Evolutionary conservation across 1,140 invertebrate species (phyloP).

Genomic region (Caenorhabditis tropicalis): DNA sequence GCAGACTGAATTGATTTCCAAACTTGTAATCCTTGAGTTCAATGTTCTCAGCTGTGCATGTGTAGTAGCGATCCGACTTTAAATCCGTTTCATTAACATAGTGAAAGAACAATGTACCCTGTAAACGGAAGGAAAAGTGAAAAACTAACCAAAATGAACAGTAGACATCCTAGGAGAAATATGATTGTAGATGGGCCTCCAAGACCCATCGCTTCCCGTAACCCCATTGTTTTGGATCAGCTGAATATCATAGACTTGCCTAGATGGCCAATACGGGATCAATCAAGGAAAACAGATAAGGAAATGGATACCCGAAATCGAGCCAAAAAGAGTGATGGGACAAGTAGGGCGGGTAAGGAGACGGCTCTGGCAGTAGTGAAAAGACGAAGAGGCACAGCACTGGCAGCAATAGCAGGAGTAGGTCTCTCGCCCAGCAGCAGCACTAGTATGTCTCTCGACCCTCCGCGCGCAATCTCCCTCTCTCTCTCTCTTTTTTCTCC

Average conservation of each 20-base stretch:
- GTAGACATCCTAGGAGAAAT: constrained; percentile 26
- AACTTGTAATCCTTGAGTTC: constrained; percentile 72
- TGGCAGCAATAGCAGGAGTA: background rate
- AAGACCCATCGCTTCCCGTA: constrained; percentile 24
- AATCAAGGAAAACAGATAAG: background rate
- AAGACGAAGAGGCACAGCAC: constrained; percentile 19
- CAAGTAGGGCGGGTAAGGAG: constrained; percentile 25
- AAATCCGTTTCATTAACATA: constrained; percentile 71
- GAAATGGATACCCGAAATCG: constrained; percentile 6
- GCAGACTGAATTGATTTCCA: constrained; percentile 64
- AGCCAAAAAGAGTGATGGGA: constrained; percentile 20
- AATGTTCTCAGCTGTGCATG: constrained; percentile 70
- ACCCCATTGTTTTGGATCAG: constrained; percentile 18
- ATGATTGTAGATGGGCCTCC: constrained; percentile 10
- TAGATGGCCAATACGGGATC: background rate
- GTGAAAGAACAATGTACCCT: constrained; percentile 72
- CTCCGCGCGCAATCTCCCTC: background rate
- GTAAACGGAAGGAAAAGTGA: constrained; percentile 53
- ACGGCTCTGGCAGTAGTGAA: constrained; percentile 34
- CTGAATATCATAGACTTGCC: constrained; percentile 43
- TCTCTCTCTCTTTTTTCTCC: background rate
- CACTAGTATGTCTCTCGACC: background rate
- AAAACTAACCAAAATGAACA: constrained; percentile 42
- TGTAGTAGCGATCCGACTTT: constrained; percentile 69
- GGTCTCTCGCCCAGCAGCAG: constrained; percentile 22